A percentile compares a stretch with the other conserved stretches of the same genome.
phyloP scores from a whole-genome alignment of 2,797 vertebrate genomes.

The Myotis daubentonii region DNA sequence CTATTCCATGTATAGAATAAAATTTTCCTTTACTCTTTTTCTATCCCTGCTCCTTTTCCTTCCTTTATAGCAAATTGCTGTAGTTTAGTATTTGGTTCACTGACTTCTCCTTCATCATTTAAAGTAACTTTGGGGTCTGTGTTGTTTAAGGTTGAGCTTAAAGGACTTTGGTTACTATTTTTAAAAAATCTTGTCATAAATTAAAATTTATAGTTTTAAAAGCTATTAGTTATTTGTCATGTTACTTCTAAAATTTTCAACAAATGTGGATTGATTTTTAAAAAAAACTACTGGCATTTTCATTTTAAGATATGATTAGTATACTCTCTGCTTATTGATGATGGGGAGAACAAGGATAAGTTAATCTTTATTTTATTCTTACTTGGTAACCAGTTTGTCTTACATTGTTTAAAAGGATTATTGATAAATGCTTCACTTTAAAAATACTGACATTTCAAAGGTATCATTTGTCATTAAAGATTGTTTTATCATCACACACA shows the following conservation, averaged over 20 bases:
- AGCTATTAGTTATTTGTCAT: conserved; percentile 59
- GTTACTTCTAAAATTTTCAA: conserved; percentile 58
- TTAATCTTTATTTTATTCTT: conserved; percentile 66
- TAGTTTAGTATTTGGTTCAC: conserved; percentile 83
- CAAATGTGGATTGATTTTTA: conserved; percentile 53
- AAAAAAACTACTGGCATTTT: conserved; percentile 56
- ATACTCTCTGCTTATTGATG: conserved; percentile 66
- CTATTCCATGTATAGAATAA: conserved; percentile 86
- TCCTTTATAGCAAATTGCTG: conserved; percentile 78
- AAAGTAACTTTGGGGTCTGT: conserved; percentile 82
- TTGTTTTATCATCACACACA: conserved; percentile 73
- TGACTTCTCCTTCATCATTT: conserved; percentile 75
- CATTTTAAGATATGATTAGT: conserved; percentile 52
- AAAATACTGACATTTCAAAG: conserved; percentile 72
- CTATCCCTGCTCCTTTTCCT: conserved; percentile 78
- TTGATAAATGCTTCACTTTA: conserved; percentile 44
- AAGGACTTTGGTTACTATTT: conserved; percentile 83
- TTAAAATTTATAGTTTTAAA: conserved; percentile 65
- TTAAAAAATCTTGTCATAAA: conserved; percentile 64
- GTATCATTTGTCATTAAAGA: conserved; percentile 80
- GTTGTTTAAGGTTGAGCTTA: conserved; percentile 87
- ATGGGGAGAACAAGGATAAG: conserved; percentile 63
- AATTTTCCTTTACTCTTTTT: conserved; percentile 71
- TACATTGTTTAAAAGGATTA: conserved; percentile 67
- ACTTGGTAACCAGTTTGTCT: conserved; percentile 57